Evolutionary conservation across 1,140 invertebrate genomes (phyloP).

Genomic region (Panulirus ornatus): DNA sequence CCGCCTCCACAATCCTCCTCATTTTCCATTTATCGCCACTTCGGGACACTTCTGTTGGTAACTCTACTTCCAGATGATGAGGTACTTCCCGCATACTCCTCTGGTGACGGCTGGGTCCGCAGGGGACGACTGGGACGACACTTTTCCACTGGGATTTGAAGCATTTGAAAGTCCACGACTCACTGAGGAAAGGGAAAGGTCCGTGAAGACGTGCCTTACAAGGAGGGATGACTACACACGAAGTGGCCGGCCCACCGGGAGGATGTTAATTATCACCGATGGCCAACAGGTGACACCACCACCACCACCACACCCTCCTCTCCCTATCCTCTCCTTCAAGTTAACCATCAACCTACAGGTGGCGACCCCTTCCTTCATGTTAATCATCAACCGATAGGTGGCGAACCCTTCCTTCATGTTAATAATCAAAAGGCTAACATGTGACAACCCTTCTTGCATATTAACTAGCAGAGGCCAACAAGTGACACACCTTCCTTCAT

Average conservation of each 20-base stretch:
- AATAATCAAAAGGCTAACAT: too few relatives aligned
- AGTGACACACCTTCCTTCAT: too few relatives aligned
- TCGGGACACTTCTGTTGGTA: too few relatives aligned
- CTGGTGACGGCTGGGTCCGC: background rate
- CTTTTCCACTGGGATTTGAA: background rate
- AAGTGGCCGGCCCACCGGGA: background rate
- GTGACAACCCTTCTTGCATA: background rate
- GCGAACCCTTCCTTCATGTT: too few relatives aligned
- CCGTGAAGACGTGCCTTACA: constrained; percentile 1
- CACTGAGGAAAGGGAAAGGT: constrained; percentile 18
- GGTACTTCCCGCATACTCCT: background rate
- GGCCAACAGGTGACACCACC: background rate
- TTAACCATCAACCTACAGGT: background rate
- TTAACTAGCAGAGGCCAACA: background rate
- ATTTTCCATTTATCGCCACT: background rate
- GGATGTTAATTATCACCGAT: constrained; percentile 36
- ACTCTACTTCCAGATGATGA: too few relatives aligned
- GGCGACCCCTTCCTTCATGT: background rate
- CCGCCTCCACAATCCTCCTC: background rate
- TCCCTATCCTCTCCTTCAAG: background rate
- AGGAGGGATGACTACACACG: constrained; percentile 1
- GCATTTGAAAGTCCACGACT: background rate
- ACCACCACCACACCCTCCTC: too few relatives aligned
- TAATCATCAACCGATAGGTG: background rate
- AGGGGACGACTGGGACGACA: background rate